Conservation (phyloP, 2,888 invertebrate species). For the Drosophila sordidapex region DNA sequence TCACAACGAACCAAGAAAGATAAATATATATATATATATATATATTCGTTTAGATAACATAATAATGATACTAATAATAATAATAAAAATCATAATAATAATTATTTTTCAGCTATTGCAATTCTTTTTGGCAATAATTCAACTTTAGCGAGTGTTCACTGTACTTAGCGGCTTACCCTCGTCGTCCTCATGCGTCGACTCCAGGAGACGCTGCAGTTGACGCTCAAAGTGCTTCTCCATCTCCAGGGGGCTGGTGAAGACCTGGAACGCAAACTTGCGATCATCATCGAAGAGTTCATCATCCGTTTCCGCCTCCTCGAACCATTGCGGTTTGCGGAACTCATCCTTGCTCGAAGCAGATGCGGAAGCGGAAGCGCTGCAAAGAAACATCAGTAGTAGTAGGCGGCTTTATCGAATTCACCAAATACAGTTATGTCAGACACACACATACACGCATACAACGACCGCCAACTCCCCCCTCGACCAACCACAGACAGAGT, state of each 20-base stretch:
- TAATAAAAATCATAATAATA: too few species aligned
- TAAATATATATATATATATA: background rate
- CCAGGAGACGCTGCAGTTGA: slow-evolving; percentile 87
- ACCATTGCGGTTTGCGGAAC: slow-evolving; percentile 85
- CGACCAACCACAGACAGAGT: slow-evolving; percentile 6
- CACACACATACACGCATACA: slow-evolving; percentile 6
- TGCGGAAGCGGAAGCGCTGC: slow-evolving; percentile 60
- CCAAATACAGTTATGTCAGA: slow-evolving; percentile 13
- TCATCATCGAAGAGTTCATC: slow-evolving; percentile 84
- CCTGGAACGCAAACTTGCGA: slow-evolving; percentile 85
- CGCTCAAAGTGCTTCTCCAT: slow-evolving; percentile 88
- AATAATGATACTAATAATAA: background rate
- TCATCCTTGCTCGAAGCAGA: slow-evolving; percentile 81
- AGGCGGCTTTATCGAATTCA: slow-evolving; percentile 5
- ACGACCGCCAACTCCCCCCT: slow-evolving; percentile 13
- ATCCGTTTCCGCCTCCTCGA: slow-evolving; percentile 84
- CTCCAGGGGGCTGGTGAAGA: slow-evolving; percentile 87
- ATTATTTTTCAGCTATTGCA: background rate
- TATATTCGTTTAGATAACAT: too few species aligned
- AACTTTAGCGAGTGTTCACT: background rate
- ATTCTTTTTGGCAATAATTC: background rate
- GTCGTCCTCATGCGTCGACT: slow-evolving; percentile 84
- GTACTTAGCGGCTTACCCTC: slow-evolving; percentile 66
- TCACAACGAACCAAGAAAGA: slow-evolving; percentile 11
- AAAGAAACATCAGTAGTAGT: background rate